These are phyloP conservation scores for Atethmia centrago DNA, from an alignment of 2,888 invertebrate genomes.

Conservation along the genomic window DNA sequence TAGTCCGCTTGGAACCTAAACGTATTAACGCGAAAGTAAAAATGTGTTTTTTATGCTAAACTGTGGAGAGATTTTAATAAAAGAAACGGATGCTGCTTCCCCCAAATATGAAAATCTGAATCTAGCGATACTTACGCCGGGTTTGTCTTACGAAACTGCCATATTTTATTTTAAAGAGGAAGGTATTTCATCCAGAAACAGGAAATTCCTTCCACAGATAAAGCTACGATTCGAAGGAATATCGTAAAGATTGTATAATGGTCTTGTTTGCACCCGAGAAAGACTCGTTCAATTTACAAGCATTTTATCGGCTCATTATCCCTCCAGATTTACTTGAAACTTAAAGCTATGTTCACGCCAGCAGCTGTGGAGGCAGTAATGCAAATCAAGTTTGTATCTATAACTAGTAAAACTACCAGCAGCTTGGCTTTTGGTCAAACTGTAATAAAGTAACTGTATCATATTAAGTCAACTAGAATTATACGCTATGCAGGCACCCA, in stretches of 20 bases:
- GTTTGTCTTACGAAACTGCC: neutral
- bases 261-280: neutral
- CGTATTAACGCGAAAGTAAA: too few relatives aligned
- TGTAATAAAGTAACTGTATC: conserved; percentile 11
- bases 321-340: neutral
- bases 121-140: neutral
- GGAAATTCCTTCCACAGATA: neutral
- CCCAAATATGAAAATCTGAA: neutral
- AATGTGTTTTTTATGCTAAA: neutral
- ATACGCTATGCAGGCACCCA: neutral
- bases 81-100: neutral
- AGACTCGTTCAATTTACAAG: neutral
- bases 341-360: conserved; percentile 7
- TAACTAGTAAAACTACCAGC: neutral
- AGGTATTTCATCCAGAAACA: neutral
- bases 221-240: neutral
- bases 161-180: neutral
- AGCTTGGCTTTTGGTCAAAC: conserved; percentile 11
- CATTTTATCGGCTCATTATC: conserved; percentile 7
- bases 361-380: neutral
- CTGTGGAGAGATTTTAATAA: neutral
- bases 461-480: conserved; percentile 29
- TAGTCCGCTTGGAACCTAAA: too few relatives aligned
- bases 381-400: conserved; percentile 16
- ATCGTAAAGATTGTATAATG: neutral